Percentiles rank a stretch among this genome's conserved stretches.
These are phyloP conservation scores for Euwallacea similis DNA, from an alignment of 1,140 invertebrate genomes.

Conservation along the genomic window DNA sequence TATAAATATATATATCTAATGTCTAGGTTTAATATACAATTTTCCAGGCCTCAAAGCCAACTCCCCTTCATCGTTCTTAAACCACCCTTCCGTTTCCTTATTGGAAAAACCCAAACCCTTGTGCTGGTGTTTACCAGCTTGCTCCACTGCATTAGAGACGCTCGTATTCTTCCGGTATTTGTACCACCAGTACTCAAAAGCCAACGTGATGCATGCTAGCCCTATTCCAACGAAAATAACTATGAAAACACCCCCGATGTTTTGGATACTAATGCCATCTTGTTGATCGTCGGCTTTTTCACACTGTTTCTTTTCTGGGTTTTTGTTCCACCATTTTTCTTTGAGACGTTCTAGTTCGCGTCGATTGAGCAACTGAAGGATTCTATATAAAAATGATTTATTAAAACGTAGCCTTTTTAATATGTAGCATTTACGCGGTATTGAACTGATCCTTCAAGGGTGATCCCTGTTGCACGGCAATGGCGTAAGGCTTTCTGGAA, in stretches of 20 bases:
- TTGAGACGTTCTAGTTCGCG: conserved; percentile 90
- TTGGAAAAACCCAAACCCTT: background rate
- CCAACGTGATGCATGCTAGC: conserved; percentile 87
- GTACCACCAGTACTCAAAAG: conserved; percentile 95
- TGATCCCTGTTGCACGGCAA: conserved; percentile 94
- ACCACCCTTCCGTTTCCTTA: background rate
- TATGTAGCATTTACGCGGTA: conserved; percentile 71
- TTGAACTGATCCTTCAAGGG: conserved; percentile 89
- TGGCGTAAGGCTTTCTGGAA: conserved; percentile 93
- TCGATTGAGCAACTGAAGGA: conserved; percentile 89
- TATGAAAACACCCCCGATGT: conserved; percentile 97
- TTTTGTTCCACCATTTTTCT: conserved; percentile 94
- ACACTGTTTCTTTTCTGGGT: conserved; percentile 76
- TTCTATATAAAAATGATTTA: conserved; percentile 60
- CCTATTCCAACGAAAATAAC: conserved; percentile 94
- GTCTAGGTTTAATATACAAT: conserved; percentile 18
- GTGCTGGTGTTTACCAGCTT: background rate
- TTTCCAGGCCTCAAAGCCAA: conserved; percentile 11
- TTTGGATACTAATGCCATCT: conserved; percentile 95
- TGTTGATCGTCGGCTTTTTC: conserved; percentile 88
- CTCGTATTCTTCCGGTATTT: conserved; percentile 63
- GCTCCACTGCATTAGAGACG: conserved; percentile 22
- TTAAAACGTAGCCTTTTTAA: background rate
- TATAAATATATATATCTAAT: background rate
- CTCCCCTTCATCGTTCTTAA: conserved; percentile 17